A percentile compares a stretch with the other conserved stretches of the same genome.
These are phyloP conservation scores for Hucho hucho DNA, from an alignment of 2,113 vertebrate genomes.

Conservation along the genomic window DNA sequence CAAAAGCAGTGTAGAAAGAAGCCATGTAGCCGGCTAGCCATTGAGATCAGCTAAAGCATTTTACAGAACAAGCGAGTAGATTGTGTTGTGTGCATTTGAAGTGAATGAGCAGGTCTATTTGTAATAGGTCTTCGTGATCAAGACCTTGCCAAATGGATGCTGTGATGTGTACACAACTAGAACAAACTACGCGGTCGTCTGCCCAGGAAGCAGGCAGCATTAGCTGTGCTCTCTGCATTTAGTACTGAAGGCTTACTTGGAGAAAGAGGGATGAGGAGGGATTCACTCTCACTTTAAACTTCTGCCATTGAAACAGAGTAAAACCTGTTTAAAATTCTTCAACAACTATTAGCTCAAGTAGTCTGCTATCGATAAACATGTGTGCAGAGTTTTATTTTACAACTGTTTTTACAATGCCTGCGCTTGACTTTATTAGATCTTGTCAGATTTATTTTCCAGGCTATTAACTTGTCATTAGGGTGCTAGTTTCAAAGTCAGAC, in stretches of 20 bases:
- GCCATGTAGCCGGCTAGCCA: neutral
- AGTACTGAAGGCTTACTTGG: neutral
- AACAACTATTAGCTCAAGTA: neutral
- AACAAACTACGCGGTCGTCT: neutral
- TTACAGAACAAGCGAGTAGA: neutral
- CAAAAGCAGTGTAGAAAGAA: neutral
- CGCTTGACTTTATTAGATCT: conserved; percentile 5
- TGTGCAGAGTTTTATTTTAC: conserved; percentile 5
- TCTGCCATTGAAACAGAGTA: neutral
- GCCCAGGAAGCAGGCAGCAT: neutral
- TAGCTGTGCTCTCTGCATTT: neutral
- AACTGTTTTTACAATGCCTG: neutral
- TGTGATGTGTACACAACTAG: conserved; percentile 4
- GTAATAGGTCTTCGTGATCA: neutral
- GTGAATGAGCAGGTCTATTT: conserved; percentile 1
- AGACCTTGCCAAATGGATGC: conserved; percentile 9
- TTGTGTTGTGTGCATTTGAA: neutral
- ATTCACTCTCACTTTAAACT: neutral
- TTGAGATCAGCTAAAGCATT: neutral
- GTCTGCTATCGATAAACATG: neutral
- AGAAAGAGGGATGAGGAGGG: neutral
- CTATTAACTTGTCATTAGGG: conserved; percentile 24
- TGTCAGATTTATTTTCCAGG: conserved; percentile 21
- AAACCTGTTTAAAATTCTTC: neutral
- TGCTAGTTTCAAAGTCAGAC: conserved; percentile 12